Conservation (phyloP, 2,888 invertebrate species). For the Unio pictorum region DNA sequence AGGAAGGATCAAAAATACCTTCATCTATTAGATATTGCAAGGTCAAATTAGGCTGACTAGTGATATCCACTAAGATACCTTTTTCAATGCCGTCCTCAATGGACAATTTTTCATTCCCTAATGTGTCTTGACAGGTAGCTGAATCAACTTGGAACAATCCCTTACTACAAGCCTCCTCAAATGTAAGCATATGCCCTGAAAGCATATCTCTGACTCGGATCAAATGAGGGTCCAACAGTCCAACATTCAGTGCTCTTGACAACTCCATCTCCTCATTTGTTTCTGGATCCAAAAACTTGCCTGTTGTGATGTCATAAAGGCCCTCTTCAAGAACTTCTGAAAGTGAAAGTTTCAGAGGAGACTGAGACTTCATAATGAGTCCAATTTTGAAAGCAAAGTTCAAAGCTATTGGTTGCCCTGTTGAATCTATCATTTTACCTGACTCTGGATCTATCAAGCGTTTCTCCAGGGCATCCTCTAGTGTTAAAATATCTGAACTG, state of each 20-base stretch:
- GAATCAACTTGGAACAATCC: slow-evolving; percentile 48
- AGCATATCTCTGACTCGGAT: slow-evolving; percentile 50
- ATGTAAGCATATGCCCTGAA: slow-evolving; percentile 45
- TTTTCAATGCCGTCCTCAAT: slow-evolving; percentile 59
- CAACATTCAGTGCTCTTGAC: slow-evolving; percentile 49
- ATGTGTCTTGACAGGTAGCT: slow-evolving; percentile 46
- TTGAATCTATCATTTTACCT: slow-evolving; percentile 62
- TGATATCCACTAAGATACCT: slow-evolving; percentile 59
- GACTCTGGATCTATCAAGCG: slow-evolving; percentile 57
- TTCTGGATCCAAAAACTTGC: slow-evolving; percentile 59
- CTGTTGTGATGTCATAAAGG: slow-evolving; percentile 54
- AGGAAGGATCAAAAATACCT: slow-evolving; percentile 75
- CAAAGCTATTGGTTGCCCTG: slow-evolving; percentile 58
- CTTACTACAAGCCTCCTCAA: slow-evolving; percentile 52
- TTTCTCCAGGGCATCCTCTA: slow-evolving; percentile 61
- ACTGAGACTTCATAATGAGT: slow-evolving; percentile 56
- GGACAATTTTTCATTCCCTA: slow-evolving; percentile 43
- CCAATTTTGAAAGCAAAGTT: slow-evolving; percentile 63
- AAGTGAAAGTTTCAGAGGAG: slow-evolving; percentile 58
- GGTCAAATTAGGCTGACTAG: slow-evolving; percentile 59
- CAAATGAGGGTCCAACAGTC: slow-evolving; percentile 52
- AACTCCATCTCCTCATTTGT: slow-evolving; percentile 55
- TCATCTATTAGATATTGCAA: slow-evolving; percentile 80
- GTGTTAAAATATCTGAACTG: slow-evolving; percentile 58
- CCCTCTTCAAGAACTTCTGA: slow-evolving; percentile 64